A percentile compares a stretch with the other conserved stretches of the same genome.
Conservation (phyloP, 2,888 invertebrate species). For the Listrodromus nycthemerus region DNA sequence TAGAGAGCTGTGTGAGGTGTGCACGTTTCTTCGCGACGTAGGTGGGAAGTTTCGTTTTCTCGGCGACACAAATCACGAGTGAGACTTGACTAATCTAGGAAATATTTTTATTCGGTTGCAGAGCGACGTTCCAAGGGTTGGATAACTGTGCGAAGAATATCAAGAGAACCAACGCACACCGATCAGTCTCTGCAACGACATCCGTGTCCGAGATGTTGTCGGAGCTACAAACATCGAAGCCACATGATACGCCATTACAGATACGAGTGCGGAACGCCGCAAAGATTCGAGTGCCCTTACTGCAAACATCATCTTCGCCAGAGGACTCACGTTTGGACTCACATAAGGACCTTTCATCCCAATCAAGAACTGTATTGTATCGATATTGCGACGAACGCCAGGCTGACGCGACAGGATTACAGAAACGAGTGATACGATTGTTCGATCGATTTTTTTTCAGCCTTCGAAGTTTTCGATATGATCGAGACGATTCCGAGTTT, state of each 20-base stretch:
- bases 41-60: constrained; percentile 27
- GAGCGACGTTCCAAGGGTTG: constrained; percentile 51
- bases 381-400: constrained; percentile 79
- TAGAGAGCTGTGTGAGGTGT: constrained; percentile 8
- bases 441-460: neutral
- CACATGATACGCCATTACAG: constrained; percentile 87
- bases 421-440: constrained; percentile 67
- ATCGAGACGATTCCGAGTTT: neutral
- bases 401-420: constrained; percentile 72
- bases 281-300: constrained; percentile 82
- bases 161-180: constrained; percentile 50
- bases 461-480: neutral
- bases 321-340: constrained; percentile 81
- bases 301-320: constrained; percentile 82
- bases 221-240: constrained; percentile 87
- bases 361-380: constrained; percentile 79
- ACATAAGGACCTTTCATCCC: constrained; percentile 80
- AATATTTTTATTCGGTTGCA: constrained; percentile 62
- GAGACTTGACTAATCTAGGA: constrained; percentile 55
- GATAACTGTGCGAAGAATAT: constrained; percentile 51
- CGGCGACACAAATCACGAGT: constrained; percentile 17
- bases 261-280: constrained; percentile 83
- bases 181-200: constrained; percentile 72
- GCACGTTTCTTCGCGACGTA: constrained; percentile 29
- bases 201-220: constrained; percentile 86